Percentiles rank a stretch among this genome's conserved stretches.
Evolutionary conservation across 2,888 invertebrate genomes (phyloP).

Genomic region (Mythimna vitellina): DNA sequence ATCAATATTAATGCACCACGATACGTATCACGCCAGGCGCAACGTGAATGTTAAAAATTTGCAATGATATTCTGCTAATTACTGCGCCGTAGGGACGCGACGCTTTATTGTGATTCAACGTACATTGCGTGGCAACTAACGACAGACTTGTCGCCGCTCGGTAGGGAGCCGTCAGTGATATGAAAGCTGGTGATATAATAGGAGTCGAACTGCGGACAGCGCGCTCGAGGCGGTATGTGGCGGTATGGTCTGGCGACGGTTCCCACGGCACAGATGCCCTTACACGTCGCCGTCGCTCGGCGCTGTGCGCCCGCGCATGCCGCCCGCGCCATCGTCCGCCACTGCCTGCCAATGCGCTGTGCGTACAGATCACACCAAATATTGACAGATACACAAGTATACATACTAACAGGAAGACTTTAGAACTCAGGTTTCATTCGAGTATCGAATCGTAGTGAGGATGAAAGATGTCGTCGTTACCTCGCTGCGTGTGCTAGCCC

Average conservation of each 20-base stretch:
- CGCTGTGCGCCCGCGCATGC: conserved; percentile 59
- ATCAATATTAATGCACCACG: conserved; percentile 75
- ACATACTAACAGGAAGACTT: neutral
- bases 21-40: conserved; percentile 74
- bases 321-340: conserved; percentile 30
- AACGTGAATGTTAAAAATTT: conserved; percentile 77
- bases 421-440: neutral
- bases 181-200: neutral
- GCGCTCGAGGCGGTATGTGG: conserved; percentile 57
- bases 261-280: conserved; percentile 88
- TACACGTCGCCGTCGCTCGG: conserved; percentile 69
- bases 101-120: neutral
- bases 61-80: conserved; percentile 75
- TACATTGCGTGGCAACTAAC: conserved; percentile 45
- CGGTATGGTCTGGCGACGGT: conserved; percentile 70
- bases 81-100: conserved; percentile 35
- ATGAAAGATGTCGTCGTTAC: neutral
- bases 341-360: conserved; percentile 42
- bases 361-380: conserved; percentile 57
- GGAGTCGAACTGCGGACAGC: neutral
- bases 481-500: too few relatives aligned
- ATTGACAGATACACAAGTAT: conserved; percentile 24
- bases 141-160: neutral
- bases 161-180: conserved; percentile 21
- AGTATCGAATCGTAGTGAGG: too few relatives aligned